Evolutionary conservation across 1,140 invertebrate species (phyloP).

Genomic region (Mamestra configurata): DNA sequence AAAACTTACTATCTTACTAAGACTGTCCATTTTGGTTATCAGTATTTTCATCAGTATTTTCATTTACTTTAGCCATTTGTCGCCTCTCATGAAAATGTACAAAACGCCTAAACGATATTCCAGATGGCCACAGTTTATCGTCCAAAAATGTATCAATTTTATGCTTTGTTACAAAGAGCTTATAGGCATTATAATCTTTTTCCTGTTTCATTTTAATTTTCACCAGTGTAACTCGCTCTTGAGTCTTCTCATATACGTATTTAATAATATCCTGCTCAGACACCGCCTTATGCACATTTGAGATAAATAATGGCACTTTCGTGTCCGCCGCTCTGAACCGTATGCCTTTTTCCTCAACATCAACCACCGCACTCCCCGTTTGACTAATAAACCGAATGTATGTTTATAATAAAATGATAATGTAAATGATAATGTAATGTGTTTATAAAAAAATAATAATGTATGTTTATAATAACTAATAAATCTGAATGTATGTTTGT

Average conservation of each 20-base stretch:
- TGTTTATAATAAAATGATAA: too few species aligned
- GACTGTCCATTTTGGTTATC: background rate
- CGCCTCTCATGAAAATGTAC: constrained; percentile 37
- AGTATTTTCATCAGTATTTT: background rate
- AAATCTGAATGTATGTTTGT: constrained; percentile 11
- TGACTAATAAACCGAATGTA: too few species aligned
- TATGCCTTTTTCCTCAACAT: too few species aligned
- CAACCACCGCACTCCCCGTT: too few species aligned
- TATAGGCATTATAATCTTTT: constrained; percentile 54
- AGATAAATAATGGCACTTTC: constrained; percentile 49
- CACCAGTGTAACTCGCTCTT: constrained; percentile 43
- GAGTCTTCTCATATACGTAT: constrained; percentile 57
- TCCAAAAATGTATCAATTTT: constrained; percentile 54
- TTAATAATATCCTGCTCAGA: constrained; percentile 54
- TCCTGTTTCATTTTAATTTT: constrained; percentile 60
- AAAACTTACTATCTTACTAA: too few species aligned
- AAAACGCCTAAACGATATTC: too few species aligned
- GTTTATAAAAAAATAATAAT: too few species aligned
- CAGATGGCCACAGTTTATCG: constrained; percentile 58
- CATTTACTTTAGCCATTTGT: background rate
- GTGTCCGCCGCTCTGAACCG: too few species aligned
- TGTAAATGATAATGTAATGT: too few species aligned
- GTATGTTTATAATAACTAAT: too few species aligned
- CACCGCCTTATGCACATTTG: constrained; percentile 50
- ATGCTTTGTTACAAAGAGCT: constrained; percentile 53